Percentiles rank a stretch among this genome's conserved stretches.
phyloP scores from a whole-genome alignment of 2,113 vertebrate genomes.

The Paraplagusia blochii region DNA sequence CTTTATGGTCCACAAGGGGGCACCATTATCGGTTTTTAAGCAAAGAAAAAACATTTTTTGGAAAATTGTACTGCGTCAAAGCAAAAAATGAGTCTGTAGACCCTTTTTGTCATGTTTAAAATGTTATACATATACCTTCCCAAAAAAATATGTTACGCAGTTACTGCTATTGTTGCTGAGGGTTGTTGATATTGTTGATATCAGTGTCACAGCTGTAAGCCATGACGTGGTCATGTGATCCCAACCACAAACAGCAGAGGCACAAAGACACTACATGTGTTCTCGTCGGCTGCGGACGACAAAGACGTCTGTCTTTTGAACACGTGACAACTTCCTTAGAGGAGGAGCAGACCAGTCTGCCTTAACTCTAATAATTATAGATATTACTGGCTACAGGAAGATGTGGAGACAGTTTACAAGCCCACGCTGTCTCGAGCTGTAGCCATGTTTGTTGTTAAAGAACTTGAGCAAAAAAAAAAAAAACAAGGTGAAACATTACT shows the following conservation, averaged over 20 bases:
- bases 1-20: slow-evolving; percentile 5
- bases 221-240: not conserved
- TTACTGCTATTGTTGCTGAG: no score
- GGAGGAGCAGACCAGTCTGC: not conserved
- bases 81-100: no score
- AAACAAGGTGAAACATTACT: slow-evolving; percentile 59
- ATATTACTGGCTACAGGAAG: slow-evolving; percentile 25
- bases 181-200: no score
- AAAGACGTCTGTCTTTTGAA: slow-evolving; percentile 1
- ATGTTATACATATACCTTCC: no score
- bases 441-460: slow-evolving; percentile 2
- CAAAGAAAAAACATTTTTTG: not conserved
- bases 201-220: not conserved
- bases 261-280: not conserved
- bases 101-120: no score
- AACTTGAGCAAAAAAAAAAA: slow-evolving; percentile 22
- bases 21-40: not conserved
- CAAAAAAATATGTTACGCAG: no score
- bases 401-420: slow-evolving; percentile 28
- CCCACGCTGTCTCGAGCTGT: slow-evolving; percentile 5
- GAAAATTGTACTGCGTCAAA: no score
- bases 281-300: not conserved
- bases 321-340: slow-evolving; percentile 11
- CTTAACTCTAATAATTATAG: slow-evolving; percentile 22
- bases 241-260: not conserved